Evolutionary conservation across 2,113 vertebrate genomes (phyloP).

Genomic region (Pelusios castaneus): DNA sequence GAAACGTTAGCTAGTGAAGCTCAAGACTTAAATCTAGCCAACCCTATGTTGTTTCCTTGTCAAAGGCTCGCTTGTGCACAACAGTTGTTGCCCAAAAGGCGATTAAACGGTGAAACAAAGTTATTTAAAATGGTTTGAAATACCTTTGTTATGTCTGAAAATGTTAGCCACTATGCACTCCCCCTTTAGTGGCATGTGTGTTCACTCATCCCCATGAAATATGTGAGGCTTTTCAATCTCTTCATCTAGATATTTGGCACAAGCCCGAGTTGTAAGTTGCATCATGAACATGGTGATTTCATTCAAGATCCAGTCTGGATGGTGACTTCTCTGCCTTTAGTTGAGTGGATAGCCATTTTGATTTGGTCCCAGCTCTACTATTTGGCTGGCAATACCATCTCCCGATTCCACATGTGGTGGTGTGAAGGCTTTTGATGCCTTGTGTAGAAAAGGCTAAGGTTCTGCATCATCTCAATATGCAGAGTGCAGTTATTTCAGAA

Average conservation of each 20-base stretch:
- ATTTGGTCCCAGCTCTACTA: neutral
- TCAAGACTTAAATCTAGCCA: slow-evolving; percentile 53
- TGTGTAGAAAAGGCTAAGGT: neutral
- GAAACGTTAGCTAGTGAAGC: slow-evolving; percentile 58
- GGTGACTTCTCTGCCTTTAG: neutral
- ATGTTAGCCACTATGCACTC: slow-evolving; percentile 11
- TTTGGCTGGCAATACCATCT: neutral
- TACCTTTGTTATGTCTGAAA: slow-evolving; percentile 55
- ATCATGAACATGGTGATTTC: accelerated
- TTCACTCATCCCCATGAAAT: neutral
- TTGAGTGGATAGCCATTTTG: neutral
- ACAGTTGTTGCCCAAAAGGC: slow-evolving; percentile 15
- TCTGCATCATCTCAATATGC: neutral
- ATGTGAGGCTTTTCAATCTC: neutral
- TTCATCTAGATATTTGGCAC: neutral
- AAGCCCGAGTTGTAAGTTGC: neutral
- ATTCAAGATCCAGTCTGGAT: neutral
- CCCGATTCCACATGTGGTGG: neutral
- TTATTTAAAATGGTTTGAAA: slow-evolving; percentile 37
- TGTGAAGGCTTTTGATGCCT: neutral
- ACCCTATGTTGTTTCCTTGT: slow-evolving; percentile 26
- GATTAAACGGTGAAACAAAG: slow-evolving; percentile 21
- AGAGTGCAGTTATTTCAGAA: neutral
- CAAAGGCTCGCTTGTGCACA: slow-evolving; percentile 22
- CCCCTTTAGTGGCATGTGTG: neutral